Conservation (phyloP, 2,888 invertebrate species). For the Hyppa rectilinea region DNA sequence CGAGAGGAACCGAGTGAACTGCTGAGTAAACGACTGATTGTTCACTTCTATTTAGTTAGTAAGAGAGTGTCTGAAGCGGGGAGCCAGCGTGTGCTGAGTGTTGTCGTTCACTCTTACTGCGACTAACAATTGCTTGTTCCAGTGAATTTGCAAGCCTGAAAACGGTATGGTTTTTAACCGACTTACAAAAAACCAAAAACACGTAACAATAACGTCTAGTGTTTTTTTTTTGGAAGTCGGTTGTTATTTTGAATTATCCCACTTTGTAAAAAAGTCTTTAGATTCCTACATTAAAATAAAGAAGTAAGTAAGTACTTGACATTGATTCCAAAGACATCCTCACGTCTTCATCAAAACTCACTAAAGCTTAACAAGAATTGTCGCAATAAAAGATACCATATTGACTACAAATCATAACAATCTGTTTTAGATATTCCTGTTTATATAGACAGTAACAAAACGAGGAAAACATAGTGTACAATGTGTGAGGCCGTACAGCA, state of each 20-base stretch:
- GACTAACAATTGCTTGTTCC: neutral
- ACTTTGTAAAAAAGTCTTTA: no score
- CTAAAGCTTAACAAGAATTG: neutral
- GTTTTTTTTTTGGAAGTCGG: no score
- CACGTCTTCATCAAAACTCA: neutral
- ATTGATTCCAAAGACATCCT: neutral
- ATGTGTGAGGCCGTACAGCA: no score
- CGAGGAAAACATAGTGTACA: neutral
- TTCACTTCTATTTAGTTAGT: constrained; percentile 23
- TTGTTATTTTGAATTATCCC: no score
- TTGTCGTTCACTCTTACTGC: neutral
- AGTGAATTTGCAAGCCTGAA: neutral
- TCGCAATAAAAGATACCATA: neutral
- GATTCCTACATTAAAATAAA: neutral
- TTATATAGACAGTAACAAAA: neutral
- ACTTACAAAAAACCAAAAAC: no score
- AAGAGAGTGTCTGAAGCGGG: neutral
- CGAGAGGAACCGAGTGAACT: constrained; percentile 14
- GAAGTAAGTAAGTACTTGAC: neutral
- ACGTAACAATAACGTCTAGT: no score
- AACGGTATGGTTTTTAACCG: no score
- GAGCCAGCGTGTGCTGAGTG: neutral
- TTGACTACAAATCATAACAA: neutral
- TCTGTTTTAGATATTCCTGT: neutral
- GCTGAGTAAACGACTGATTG: constrained; percentile 31